phyloP scores from a whole-genome alignment of 2,797 vertebrate genomes.

The Philypnodon macrostomus region DNA sequence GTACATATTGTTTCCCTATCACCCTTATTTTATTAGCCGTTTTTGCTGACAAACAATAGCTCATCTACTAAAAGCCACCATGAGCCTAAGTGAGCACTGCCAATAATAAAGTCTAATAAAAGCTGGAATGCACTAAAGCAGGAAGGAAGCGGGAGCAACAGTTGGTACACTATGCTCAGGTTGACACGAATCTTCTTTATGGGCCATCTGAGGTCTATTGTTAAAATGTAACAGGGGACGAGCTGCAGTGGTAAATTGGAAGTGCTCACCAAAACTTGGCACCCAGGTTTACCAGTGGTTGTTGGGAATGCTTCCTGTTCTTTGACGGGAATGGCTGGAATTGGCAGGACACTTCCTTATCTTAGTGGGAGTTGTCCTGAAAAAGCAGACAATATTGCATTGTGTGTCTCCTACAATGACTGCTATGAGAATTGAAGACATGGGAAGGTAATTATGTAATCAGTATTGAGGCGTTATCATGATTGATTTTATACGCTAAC shows the following conservation, averaged over 20 bases:
- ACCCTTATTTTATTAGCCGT: slow-evolving; percentile 40
- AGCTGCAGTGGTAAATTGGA: slow-evolving; percentile 56
- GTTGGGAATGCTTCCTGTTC: slow-evolving; percentile 53
- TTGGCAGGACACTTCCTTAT: slow-evolving; percentile 35
- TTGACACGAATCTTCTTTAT: slow-evolving; percentile 62
- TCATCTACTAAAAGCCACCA: slow-evolving; percentile 57
- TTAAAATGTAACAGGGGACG: slow-evolving; percentile 62
- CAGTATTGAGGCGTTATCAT: too few relatives aligned
- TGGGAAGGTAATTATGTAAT: not conserved
- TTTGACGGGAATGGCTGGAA: slow-evolving; percentile 22
- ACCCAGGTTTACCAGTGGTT: slow-evolving; percentile 48
- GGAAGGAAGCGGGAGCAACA: slow-evolving; percentile 73
- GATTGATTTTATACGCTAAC: too few relatives aligned
- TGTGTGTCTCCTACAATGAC: slow-evolving; percentile 33
- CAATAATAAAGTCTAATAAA: slow-evolving; percentile 69
- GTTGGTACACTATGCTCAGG: slow-evolving; percentile 64
- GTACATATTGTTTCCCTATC: slow-evolving; percentile 28
- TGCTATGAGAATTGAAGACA: too few relatives aligned
- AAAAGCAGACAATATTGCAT: slow-evolving; percentile 45
- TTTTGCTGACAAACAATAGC: slow-evolving; percentile 53
- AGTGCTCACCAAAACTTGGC: slow-evolving; percentile 51
- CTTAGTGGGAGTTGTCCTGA: slow-evolving; percentile 32
- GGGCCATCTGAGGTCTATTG: slow-evolving; percentile 70
- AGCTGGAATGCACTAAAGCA: slow-evolving; percentile 60
- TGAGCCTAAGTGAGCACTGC: slow-evolving; percentile 62